Evolutionary conservation across 1,140 invertebrate genomes (phyloP).

Genomic region (Calliphora vicina): DNA sequence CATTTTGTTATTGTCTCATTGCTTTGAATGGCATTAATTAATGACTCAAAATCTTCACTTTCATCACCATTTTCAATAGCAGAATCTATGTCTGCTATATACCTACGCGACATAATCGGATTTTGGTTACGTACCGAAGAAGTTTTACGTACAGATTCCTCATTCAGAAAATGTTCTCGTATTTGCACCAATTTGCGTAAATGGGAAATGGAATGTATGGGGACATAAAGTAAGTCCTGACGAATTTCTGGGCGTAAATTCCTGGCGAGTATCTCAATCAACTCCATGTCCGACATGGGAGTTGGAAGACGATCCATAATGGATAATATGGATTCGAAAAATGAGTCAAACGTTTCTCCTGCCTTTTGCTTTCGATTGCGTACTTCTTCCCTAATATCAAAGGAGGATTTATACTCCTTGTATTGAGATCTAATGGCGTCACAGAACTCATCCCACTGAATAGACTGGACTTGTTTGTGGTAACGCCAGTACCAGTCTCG

Average conservation of each 20-base stretch:
- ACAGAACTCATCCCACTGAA: slow-evolving; percentile 34
- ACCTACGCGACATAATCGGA: background rate
- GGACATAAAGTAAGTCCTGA: background rate
- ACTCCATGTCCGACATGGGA: slow-evolving; percentile 2
- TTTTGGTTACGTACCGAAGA: background rate
- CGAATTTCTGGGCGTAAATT: slow-evolving; percentile 13
- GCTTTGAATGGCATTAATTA: background rate
- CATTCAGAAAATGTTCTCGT: background rate
- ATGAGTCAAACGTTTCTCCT: slow-evolving; percentile 7
- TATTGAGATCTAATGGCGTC: slow-evolving; percentile 10
- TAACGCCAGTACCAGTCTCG: slow-evolving; percentile 28
- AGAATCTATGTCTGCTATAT: background rate
- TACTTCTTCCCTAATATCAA: background rate
- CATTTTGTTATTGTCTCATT: background rate
- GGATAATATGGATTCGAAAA: background rate
- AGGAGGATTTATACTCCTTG: background rate
- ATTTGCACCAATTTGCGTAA: background rate
- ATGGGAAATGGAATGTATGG: background rate
- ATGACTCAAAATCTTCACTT: background rate
- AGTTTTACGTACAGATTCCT: background rate
- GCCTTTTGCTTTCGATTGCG: slow-evolving; percentile 25
- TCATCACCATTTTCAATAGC: background rate
- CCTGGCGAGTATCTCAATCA: background rate
- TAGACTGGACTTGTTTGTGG: slow-evolving; percentile 15
- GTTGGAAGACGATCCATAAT: background rate